These are phyloP conservation scores for Bettongia penicillata DNA, from an alignment of 2,113 vertebrate genomes.

Conservation along the genomic window DNA sequence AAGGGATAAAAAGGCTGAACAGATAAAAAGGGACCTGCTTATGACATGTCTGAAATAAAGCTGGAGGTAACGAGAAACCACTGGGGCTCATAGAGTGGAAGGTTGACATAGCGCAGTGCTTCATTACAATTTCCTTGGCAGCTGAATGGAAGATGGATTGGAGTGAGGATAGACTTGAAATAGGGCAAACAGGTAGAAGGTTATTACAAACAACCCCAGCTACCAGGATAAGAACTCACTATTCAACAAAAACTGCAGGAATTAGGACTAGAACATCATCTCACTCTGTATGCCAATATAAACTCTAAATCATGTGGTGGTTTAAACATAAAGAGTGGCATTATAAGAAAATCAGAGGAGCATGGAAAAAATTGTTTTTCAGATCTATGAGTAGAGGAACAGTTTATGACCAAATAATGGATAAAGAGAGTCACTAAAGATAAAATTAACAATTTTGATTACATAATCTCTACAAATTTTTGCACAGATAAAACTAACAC, in stretches of 20 bases:
- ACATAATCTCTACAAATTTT: background rate
- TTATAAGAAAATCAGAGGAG: background rate
- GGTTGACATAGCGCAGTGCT: too few relatives aligned
- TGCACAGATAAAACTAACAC: background rate
- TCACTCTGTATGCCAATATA: background rate
- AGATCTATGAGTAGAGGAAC: background rate
- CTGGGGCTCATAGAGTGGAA: too few relatives aligned
- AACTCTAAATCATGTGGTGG: background rate
- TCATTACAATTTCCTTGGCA: too few relatives aligned
- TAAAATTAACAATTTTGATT: background rate
- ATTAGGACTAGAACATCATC: background rate
- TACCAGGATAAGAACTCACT: background rate
- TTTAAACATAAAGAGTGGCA: background rate
- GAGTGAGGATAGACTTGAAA: too few relatives aligned
- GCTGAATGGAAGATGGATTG: too few relatives aligned
- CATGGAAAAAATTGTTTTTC: background rate
- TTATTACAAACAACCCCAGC: background rate
- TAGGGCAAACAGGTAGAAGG: too few relatives aligned
- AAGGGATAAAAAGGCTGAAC: background rate
- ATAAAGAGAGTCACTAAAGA: background rate
- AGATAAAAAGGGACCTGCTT: background rate
- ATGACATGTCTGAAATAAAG: background rate
- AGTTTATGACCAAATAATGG: background rate
- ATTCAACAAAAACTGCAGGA: background rate
- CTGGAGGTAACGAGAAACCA: background rate